Percentiles rank a stretch among this genome's conserved stretches.
phyloP scores from a whole-genome alignment of 2,113 vertebrate genomes.

The Phaethornis superciliosus region DNA sequence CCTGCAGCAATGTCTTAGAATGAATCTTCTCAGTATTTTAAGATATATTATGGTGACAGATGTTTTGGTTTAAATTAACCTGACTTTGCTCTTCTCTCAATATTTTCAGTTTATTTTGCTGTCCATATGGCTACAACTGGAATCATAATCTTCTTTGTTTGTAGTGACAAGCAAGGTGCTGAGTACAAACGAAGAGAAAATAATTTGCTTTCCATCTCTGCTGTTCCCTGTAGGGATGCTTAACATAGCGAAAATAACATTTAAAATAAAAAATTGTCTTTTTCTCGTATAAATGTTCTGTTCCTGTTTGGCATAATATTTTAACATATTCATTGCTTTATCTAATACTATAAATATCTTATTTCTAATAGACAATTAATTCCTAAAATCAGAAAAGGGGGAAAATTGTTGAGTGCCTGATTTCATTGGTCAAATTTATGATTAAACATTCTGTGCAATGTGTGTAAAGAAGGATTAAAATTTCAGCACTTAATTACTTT shows the following conservation, averaged over 20 bases:
- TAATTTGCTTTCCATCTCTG: conserved; percentile 33
- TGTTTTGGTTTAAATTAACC: neutral
- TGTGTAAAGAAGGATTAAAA: conserved; percentile 57
- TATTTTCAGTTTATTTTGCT: conserved; percentile 33
- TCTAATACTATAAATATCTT: conserved; percentile 8
- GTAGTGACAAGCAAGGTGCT: conserved; percentile 23
- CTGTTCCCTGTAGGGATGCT: neutral
- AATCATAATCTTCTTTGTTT: conserved; percentile 4
- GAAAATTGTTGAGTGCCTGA: neutral
- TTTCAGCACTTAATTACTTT: conserved; percentile 74
- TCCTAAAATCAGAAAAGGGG: neutral
- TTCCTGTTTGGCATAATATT: neutral
- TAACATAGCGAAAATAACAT: conserved; percentile 7
- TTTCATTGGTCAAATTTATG: conserved; percentile 27
- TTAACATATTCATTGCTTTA: neutral
- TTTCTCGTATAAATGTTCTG: neutral
- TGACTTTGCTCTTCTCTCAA: neutral
- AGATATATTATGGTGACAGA: neutral
- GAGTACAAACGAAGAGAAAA: conserved; percentile 28
- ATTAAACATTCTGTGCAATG: conserved; percentile 56
- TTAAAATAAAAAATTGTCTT: conserved; percentile 33
- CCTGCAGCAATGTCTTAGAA: neutral
- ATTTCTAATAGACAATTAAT: conserved; percentile 29
- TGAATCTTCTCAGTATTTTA: neutral
- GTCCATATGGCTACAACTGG: conserved; percentile 14